These are phyloP conservation scores for Aleiodes leptofemur DNA, from an alignment of 2,888 invertebrate species.

Conservation along the genomic window DNA sequence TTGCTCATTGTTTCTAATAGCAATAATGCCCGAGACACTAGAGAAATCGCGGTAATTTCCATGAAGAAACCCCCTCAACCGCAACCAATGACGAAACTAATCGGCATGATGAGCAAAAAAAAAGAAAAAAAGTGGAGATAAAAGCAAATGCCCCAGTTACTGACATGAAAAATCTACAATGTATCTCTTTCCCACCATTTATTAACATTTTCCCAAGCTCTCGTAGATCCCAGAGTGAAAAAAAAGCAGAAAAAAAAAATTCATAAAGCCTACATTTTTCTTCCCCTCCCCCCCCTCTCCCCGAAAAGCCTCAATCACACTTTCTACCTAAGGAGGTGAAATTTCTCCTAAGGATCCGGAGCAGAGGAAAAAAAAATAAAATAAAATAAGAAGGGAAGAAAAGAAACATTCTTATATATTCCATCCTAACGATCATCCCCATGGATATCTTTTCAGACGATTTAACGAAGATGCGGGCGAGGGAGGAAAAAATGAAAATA, in stretches of 20 bases:
- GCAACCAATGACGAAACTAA: no score
- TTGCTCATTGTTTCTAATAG: not conserved
- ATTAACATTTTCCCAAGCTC: no score
- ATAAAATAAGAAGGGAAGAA: not conserved
- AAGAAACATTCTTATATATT: constrained; percentile 20
- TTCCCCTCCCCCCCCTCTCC: not conserved
- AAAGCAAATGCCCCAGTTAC: no score
- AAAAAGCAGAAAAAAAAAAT: no score
- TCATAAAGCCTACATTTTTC: not conserved
- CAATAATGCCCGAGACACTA: constrained; percentile 7
- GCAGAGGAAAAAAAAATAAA: not conserved
- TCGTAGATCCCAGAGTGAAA: no score
- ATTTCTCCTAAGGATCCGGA: not conserved
- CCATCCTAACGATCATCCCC: constrained; percentile 28
- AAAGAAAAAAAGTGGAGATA: no score
- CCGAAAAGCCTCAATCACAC: not conserved
- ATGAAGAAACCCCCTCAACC: no score
- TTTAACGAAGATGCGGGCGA: constrained; percentile 44
- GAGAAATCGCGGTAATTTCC: constrained; percentile 10
- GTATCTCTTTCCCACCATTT: no score
- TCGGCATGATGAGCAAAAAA: no score
- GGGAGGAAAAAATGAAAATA: not conserved
- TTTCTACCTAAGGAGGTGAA: not conserved
- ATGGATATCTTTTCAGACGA: constrained; percentile 50
- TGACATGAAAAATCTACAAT: no score